Evolutionary conservation across 2,888 invertebrate genomes (phyloP).

Genomic region (Bursaphelenchus okinawaensis): DNA sequence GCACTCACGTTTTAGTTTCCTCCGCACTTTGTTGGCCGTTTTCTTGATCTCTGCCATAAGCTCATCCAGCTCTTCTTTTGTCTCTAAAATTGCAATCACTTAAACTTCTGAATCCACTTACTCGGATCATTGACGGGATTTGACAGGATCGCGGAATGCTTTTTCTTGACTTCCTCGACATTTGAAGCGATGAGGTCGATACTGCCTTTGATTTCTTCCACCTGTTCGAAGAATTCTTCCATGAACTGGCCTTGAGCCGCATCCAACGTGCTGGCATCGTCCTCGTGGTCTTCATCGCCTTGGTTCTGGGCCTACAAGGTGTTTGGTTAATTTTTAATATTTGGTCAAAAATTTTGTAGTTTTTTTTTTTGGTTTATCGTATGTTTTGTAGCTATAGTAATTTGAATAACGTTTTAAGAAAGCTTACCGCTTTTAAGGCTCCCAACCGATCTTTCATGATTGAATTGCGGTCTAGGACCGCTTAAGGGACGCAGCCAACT

Average conservation of each 20-base stretch:
- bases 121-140: slow-evolving; percentile 58
- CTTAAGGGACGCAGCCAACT: background rate
- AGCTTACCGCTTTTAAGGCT: slow-evolving; percentile 39
- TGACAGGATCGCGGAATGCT: slow-evolving; percentile 96
- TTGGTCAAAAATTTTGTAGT: background rate
- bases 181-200: slow-evolving; percentile 98
- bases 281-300: slow-evolving; percentile 41
- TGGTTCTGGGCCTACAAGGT: slow-evolving; percentile 15
- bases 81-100: slow-evolving; percentile 58
- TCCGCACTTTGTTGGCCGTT: slow-evolving; percentile 93
- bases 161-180: slow-evolving; percentile 99
- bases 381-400: too few species aligned
- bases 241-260: slow-evolving; percentile 68
- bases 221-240: slow-evolving; percentile 99
- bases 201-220: slow-evolving; percentile 99
- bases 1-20: slow-evolving; percentile 58
- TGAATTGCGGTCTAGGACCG: background rate
- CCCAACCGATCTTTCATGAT: slow-evolving; percentile 43
- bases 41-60: slow-evolving; percentile 99
- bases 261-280: slow-evolving; percentile 54
- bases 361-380: too few species aligned
- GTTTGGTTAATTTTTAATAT: too few species aligned
- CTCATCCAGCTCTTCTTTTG: slow-evolving; percentile 99
- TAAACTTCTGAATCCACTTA: slow-evolving; percentile 25
- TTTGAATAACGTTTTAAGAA: background rate